phyloP scores from a whole-genome alignment of 2,113 vertebrate genomes.

The Ammodytes dubius region DNA sequence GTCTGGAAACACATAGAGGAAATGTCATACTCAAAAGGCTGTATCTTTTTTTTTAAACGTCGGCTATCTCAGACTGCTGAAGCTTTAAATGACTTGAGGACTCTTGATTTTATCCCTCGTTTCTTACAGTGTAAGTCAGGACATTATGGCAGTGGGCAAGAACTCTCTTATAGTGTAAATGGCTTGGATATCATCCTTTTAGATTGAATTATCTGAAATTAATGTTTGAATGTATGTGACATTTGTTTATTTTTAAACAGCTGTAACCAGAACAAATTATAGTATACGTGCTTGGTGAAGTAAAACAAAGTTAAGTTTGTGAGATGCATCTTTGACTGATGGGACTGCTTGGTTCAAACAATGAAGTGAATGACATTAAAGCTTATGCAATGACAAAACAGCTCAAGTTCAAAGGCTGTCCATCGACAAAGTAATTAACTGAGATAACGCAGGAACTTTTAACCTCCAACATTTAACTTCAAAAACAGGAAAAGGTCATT shows the following conservation, averaged over 20 bases:
- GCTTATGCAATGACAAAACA: conserved; percentile 34
- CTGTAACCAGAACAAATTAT: background rate
- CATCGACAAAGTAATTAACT: conserved; percentile 48
- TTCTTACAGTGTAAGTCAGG: background rate
- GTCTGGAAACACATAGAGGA: background rate
- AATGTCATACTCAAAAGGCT: background rate
- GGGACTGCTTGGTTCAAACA: conserved; percentile 12
- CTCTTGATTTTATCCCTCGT: background rate
- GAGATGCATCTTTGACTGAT: conserved; percentile 27
- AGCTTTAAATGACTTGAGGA: background rate
- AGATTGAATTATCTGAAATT: background rate
- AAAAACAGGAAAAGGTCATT: conserved; percentile 61
- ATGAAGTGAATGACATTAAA: conserved; percentile 18
- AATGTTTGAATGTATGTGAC: background rate
- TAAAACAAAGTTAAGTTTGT: background rate
- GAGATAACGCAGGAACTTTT: conserved; percentile 28
- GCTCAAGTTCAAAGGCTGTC: conserved; percentile 39
- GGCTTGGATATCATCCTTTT: background rate
- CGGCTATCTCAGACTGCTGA: background rate
- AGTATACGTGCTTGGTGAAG: background rate
- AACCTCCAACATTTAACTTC: conserved; percentile 41
- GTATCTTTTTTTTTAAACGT: background rate
- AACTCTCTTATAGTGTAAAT: background rate
- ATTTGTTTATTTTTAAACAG: background rate
- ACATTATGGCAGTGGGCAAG: background rate